A percentile compares a stretch with the other conserved stretches of the same genome.
Evolutionary conservation across 2,113 vertebrate genomes (phyloP).

Genomic region (Coreoperca whiteheadi): DNA sequence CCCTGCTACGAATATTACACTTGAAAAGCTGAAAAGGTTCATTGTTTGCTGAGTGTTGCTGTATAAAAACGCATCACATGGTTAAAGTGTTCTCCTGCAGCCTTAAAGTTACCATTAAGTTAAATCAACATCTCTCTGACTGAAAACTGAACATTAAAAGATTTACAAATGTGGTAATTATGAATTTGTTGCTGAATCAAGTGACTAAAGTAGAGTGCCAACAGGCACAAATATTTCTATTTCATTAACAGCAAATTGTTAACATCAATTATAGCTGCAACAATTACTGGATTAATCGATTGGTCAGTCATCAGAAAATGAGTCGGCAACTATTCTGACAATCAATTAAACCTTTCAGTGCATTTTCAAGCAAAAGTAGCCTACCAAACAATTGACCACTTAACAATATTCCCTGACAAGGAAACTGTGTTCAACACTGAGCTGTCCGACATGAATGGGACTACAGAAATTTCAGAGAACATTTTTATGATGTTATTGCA

Average conservation of each 20-base stretch:
- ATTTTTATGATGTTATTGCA: too few relatives aligned
- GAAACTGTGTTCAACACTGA: neutral
- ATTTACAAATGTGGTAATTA: neutral
- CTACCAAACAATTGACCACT: neutral
- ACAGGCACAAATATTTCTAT: neutral
- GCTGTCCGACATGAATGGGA: too few relatives aligned
- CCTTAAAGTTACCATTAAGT: too few relatives aligned
- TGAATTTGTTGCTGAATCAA: neutral
- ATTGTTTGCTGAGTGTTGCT: neutral
- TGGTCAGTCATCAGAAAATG: neutral
- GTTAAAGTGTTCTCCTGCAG: neutral
- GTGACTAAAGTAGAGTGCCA: neutral
- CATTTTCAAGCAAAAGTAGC: neutral
- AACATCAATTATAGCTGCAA: neutral
- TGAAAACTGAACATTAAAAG: neutral
- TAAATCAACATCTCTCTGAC: neutral
- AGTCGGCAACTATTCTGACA: neutral
- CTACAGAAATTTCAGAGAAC: too few relatives aligned
- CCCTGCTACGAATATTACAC: neutral
- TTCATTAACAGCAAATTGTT: neutral
- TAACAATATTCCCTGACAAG: neutral
- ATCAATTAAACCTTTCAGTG: neutral
- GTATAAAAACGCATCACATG: neutral
- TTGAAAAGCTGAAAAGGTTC: neutral
- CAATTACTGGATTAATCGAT: neutral